Evolutionary conservation across 2,888 invertebrate genomes (phyloP).

Genomic region (Drosophila borealis): DNA sequence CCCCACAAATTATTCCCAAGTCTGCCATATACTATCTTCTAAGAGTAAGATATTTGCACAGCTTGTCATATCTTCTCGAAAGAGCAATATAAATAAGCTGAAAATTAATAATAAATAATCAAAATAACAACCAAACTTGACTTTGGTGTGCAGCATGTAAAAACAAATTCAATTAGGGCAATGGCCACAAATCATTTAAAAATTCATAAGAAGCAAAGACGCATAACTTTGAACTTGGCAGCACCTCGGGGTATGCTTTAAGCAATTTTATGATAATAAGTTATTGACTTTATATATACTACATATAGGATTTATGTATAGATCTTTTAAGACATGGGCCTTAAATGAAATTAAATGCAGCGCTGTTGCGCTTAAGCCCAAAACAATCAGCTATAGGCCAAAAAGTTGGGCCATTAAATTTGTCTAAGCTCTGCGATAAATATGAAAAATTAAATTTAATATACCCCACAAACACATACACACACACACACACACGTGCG

Average conservation of each 20-base stretch:
- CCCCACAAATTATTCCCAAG: not conserved
- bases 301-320: not conserved
- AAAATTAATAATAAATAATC: conserved; percentile 10
- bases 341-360: conserved; percentile 64
- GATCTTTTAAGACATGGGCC: conserved; percentile 17
- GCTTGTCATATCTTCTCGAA: not conserved
- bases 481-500: conserved; percentile 21
- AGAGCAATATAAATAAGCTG: conserved; percentile 8
- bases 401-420: conserved; percentile 45
- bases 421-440: conserved; percentile 49
- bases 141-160: not conserved
- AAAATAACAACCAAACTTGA: not conserved
- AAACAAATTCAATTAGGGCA: conserved; percentile 35
- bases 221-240: conserved; percentile 32
- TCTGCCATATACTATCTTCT: not conserved
- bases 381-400: conserved; percentile 49
- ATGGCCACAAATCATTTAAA: conserved; percentile 52
- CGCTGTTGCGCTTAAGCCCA: conserved; percentile 28
- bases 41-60: not conserved
- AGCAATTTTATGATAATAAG: conserved; percentile 56
- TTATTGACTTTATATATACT: conserved; percentile 34
- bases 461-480: conserved; percentile 12
- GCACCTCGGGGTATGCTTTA: conserved; percentile 38
- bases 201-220: conserved; percentile 33
- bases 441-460: conserved; percentile 62